Evolutionary conservation across 2,888 invertebrate species (phyloP), one percentile per base, ranked within the genome.

Genomic region (Brachyptera putata): DNA sequence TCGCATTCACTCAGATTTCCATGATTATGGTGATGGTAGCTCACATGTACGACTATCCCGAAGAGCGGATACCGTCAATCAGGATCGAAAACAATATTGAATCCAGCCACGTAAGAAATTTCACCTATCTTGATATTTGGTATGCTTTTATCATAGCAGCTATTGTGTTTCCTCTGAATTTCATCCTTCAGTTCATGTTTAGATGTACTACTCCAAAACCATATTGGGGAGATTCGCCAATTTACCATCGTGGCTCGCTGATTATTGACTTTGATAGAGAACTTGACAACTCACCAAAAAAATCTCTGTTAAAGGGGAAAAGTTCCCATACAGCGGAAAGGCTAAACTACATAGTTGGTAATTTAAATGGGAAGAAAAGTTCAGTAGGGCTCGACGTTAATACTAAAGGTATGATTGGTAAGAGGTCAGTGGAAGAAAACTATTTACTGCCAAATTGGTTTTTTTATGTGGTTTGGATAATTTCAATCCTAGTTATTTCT

Each of bases 101-200:
- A n/a, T n/a, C n/a, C n/a, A n/a, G n/a, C n/a, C n/a, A n/a, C 43
- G 57, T 43, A 16, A 30, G 1, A 49, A 58, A 13, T 3, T 58
- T n/a, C 13, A 34, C 7, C n/a, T n/a, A n/a, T n/a, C n/a, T n/a
- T n/a, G n/a, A n/a, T n/a, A n/a, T n/a, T n/a, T n/a, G n/a, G n/a
- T n/a, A 25, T 9, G 58, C 49, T 13, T 1, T 58, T 5, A 14
- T 9, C 13, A 49, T 36, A 16, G 58, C 58, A 11, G 1, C 50
- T 9, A 30, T 53, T 14, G 26, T 50, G 18, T 26, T 50, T 5
- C 26, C 34, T 14, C 14, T 36, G 3, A 34, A 58, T 18, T 58
- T 22, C 7, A n/a, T 24, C 49, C 50, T 58, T n/a, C 18, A 22
- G 3, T 14, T 21, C 4, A 13, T 36, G 21, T 58, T 53, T 24